A percentile compares a stretch with the other conserved stretches of the same genome.
Evolutionary conservation across 2,888 invertebrate genomes (phyloP).

Genomic region (Onthophagus sagittarius): DNA sequence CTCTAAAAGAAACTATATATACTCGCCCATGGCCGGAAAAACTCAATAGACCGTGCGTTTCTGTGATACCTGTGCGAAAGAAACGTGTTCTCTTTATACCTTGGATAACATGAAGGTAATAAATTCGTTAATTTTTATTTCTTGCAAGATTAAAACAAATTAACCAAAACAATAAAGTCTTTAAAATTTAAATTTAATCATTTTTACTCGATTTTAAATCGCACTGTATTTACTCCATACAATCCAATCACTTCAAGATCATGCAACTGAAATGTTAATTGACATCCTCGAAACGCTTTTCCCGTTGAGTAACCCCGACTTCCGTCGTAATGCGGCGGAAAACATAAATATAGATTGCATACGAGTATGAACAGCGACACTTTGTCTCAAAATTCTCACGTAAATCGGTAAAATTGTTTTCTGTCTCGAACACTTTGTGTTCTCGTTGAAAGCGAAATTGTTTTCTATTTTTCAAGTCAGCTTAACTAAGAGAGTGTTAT

Average conservation of each 20-base stretch:
- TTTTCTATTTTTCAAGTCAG: background rate
- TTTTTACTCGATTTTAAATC: too few species aligned
- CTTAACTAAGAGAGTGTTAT: background rate
- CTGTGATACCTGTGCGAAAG: background rate
- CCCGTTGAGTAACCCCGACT: background rate
- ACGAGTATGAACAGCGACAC: background rate
- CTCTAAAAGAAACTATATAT: constrained; percentile 9
- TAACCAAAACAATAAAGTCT: too few species aligned
- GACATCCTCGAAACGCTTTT: background rate
- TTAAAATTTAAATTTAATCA: too few species aligned
- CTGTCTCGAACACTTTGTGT: background rate
- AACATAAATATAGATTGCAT: background rate
- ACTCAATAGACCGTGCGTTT: constrained; percentile 6
- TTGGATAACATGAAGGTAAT: constrained; percentile 8
- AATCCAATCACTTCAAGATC: background rate
- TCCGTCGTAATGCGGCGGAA: background rate
- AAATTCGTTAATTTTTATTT: background rate
- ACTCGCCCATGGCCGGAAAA: constrained; percentile 2
- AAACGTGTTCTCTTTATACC: background rate
- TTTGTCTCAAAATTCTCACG: background rate
- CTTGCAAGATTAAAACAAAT: too few species aligned
- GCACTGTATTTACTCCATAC: background rate
- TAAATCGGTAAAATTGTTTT: background rate
- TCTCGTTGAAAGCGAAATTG: background rate
- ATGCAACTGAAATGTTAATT: background rate